Conservation (phyloP, 2,888 invertebrate genomes). For the Bombyx huttoni region DNA sequence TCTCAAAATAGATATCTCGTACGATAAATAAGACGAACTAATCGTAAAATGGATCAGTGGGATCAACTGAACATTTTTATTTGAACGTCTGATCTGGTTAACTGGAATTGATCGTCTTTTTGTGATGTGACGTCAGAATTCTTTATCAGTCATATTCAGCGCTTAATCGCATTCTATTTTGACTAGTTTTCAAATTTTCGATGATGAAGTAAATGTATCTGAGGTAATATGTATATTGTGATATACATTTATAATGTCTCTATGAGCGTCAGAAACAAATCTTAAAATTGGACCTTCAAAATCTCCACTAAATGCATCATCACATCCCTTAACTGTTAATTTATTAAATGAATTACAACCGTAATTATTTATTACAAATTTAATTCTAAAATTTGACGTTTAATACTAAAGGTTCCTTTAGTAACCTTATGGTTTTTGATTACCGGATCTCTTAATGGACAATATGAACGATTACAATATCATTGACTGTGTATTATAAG, state of each 20-base stretch:
- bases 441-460: neutral
- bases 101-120: neutral
- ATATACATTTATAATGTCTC: neutral
- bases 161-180: too few species aligned
- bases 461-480: neutral
- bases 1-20: slow-evolving; percentile 24
- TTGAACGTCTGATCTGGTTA: slow-evolving; percentile 5
- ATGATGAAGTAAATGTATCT: too few species aligned
- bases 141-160: too few species aligned
- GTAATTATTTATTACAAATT: too few species aligned
- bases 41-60: slow-evolving; percentile 19
- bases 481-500: neutral
- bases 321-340: neutral
- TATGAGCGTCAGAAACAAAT: neutral
- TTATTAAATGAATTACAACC: neutral
- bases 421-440: too few species aligned
- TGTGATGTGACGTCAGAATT: too few species aligned
- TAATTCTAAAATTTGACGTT: too few species aligned
- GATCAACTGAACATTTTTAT: slow-evolving; percentile 20
- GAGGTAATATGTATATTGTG: neutral
- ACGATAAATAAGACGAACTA: slow-evolving; percentile 23
- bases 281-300: neutral
- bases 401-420: too few species aligned
- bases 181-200: too few species aligned
- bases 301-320: neutral